These are phyloP conservation scores for Tonatia bakeri DNA, from an alignment of 2,113 vertebrate genomes.

Conservation along the genomic window DNA sequence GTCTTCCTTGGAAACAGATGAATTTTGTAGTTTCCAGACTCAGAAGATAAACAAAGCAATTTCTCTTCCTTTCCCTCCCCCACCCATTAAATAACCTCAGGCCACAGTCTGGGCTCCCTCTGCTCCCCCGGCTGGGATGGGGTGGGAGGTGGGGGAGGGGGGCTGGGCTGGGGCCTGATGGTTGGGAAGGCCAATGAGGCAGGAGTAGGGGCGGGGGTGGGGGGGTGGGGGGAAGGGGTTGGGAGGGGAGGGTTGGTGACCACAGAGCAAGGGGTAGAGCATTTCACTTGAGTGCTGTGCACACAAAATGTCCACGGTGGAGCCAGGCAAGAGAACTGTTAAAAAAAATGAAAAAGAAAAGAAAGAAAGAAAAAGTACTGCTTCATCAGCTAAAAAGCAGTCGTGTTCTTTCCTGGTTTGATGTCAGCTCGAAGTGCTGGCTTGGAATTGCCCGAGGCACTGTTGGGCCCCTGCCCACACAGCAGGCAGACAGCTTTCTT, in stretches of 20 bases:
- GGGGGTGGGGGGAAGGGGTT: not conserved
- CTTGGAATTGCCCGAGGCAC: conserved; percentile 38
- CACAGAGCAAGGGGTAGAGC: not conserved
- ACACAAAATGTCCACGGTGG: not conserved
- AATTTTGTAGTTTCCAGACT: conserved; percentile 50
- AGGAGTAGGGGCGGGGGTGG: not conserved
- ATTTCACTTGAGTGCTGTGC: not conserved
- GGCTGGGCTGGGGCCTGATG: not conserved
- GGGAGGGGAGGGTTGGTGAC: not conserved
- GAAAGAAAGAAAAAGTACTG: not conserved
- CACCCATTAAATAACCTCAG: conserved; percentile 44
- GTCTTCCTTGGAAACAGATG: conserved; percentile 41
- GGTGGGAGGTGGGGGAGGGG: not conserved
- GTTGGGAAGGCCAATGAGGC: not conserved
- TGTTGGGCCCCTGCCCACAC: conserved; percentile 58
- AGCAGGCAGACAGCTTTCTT: conserved; percentile 46
- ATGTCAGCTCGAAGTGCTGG: conserved; percentile 30
- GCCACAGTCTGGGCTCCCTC: conserved; percentile 21
- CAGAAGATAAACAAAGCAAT: conserved; percentile 47
- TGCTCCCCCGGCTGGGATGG: not conserved
- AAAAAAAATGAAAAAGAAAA: not conserved
- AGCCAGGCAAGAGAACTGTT: not conserved
- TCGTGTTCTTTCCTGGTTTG: conserved; percentile 32
- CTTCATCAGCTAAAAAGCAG: conserved; percentile 55
- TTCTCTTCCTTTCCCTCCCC: not conserved